These are phyloP conservation scores for Brachionus rotundiformis DNA, from an alignment of 1,140 invertebrate species.

Conservation along the genomic window DNA sequence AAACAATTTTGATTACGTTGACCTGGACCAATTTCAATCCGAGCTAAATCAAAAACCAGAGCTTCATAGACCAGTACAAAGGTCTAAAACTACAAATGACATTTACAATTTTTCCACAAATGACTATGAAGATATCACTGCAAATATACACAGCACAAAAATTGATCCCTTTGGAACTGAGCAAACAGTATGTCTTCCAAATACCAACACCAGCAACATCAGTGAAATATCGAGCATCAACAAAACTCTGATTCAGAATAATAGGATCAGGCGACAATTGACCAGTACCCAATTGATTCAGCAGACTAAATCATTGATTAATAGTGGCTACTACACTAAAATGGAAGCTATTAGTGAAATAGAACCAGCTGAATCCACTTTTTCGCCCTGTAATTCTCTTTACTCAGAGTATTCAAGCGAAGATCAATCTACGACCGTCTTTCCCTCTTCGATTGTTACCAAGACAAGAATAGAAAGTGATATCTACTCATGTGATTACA, in stretches of 20 bases:
- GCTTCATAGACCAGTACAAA: not conserved
- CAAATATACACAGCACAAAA: slow-evolving; percentile 26
- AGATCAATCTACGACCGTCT: not conserved
- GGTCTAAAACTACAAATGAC: not conserved
- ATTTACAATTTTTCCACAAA: slow-evolving; percentile 31
- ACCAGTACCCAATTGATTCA: not conserved
- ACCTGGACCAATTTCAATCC: not conserved
- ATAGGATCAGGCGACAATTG: not conserved
- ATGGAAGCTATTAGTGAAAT: slow-evolving; percentile 24
- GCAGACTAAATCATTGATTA: not conserved
- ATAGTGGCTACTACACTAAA: slow-evolving; percentile 24
- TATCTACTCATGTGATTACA: not conserved
- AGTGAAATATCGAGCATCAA: not conserved
- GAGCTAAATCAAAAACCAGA: not conserved
- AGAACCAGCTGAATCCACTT: not conserved
- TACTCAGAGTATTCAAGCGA: not conserved
- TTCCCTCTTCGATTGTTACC: slow-evolving; percentile 9
- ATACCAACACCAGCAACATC: not conserved
- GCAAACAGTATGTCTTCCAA: not conserved
- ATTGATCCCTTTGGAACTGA: not conserved
- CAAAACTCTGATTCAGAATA: not conserved
- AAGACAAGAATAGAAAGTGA: not conserved
- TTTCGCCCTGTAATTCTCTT: not conserved
- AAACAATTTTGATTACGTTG: slow-evolving; percentile 33
- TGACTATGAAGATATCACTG: slow-evolving; percentile 25